phyloP scores from a whole-genome alignment of 2,797 vertebrate species.

The Scolopax rusticola region DNA sequence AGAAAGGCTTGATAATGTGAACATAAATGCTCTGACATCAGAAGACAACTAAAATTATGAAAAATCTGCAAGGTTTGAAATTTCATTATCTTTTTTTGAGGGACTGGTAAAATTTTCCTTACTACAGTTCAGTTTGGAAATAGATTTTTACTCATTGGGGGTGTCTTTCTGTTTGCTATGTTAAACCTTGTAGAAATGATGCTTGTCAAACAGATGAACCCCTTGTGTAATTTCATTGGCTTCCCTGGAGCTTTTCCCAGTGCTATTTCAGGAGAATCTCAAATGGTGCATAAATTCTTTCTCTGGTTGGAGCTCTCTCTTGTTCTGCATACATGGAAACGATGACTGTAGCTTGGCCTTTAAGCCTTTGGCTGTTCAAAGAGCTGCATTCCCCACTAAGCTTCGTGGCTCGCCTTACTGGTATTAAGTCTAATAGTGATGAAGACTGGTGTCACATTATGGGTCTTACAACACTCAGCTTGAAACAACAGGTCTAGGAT shows the following conservation, averaged over 20 bases:
- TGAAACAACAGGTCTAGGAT: neutral
- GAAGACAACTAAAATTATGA: neutral
- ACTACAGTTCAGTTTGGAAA: neutral
- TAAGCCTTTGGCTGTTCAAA: neutral
- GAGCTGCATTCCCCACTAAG: neutral
- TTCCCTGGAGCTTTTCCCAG: conserved; percentile 24
- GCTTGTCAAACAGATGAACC: conserved; percentile 27
- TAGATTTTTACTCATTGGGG: neutral
- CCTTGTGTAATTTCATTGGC: neutral
- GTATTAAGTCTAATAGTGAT: neutral
- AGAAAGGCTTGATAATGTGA: neutral
- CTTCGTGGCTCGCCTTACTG: neutral
- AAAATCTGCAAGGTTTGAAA: neutral
- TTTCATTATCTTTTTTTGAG: neutral
- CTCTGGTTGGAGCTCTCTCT: neutral
- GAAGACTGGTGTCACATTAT: neutral
- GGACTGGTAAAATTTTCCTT: neutral
- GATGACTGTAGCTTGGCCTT: neutral
- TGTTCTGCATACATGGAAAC: neutral
- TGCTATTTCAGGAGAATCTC: conserved; percentile 19
- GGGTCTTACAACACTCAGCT: neutral
- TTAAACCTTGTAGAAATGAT: neutral
- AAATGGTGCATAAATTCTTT: neutral
- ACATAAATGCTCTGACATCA: neutral
- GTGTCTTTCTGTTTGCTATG: neutral